Base-by-base conservation (phyloP, 2,888 invertebrate genomes). In the Onchidella celtica region DNA sequence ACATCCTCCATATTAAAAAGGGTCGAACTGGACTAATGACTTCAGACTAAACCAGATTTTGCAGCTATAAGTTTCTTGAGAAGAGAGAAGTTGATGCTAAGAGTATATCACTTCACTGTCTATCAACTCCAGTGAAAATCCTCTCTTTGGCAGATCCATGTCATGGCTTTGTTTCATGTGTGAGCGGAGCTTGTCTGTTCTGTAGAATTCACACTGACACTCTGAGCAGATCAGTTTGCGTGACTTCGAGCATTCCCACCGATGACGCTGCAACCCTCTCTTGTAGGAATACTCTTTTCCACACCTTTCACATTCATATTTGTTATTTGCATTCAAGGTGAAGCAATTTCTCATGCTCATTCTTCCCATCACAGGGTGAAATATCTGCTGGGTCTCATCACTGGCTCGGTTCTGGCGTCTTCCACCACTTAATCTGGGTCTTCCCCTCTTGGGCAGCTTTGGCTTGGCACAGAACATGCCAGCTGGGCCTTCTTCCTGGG, bases 261-360 rank as follows among this genome's bases (percentile, higher is more conserved):
- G 69, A 65, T 81, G 81, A 24, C 81, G 81, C 17, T 66, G 68
- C 69, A 81, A 47, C 17, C 81, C 81, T 32, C 75, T 81, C 55
- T 68, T 36, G 55, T 75, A 81, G 6, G 75, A 57, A 40, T 81
- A 81, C 9, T 69, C 75, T 34, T 63, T 69, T 0, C 81, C 81
- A 66, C 81, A 81, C 2, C 57, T 59, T 40, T 75, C 59, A 29
- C 81, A 81, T 3, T 69, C 74, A 61, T 24, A 74, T 47, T 47
- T 47, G 6, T 47, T 6, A 11, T 47, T 47, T 11, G 47, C 47
- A 6, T 17, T 17, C 6, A 11, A 47, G 6, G 6, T 47, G 47
- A 47, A 47, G 9, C 6, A 47, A 11, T 47, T 47, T 47, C 9
- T 11, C 17, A 17, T 11, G 47, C 9, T 47, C 9, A 47, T 11